Evolutionary conservation across 2,113 vertebrate species (phyloP).

Genomic region (Pyxicephalus adspersus): DNA sequence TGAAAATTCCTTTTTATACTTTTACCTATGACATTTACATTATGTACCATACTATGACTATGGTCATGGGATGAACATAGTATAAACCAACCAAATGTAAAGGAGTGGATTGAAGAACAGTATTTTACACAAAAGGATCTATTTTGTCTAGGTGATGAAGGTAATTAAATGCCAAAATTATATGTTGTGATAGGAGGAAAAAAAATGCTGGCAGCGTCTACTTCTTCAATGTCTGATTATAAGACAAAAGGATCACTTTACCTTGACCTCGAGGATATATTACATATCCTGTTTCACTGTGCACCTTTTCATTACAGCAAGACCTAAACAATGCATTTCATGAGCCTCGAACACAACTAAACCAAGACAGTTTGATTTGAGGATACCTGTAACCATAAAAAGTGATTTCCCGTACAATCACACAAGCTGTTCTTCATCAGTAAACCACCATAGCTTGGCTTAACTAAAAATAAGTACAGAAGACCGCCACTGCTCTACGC

Average conservation of each 20-base stretch:
- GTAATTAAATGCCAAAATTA: conserved; percentile 49
- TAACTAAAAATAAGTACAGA: background rate
- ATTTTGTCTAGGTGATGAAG: conserved; percentile 47
- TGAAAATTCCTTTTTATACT: no score
- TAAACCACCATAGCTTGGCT: background rate
- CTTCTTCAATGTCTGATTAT: conserved; percentile 36
- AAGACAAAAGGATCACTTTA: conserved; percentile 39
- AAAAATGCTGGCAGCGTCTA: conserved; percentile 22
- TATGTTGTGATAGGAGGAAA: conserved; percentile 23
- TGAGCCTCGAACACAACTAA: background rate
- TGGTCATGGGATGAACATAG: background rate
- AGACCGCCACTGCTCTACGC: no score
- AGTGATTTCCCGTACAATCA: background rate
- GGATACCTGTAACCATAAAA: background rate
- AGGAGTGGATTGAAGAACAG: background rate
- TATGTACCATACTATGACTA: background rate
- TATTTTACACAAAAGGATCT: background rate
- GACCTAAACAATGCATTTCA: conserved; percentile 37
- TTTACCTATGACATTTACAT: background rate
- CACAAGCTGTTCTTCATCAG: background rate
- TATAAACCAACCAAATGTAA: background rate
- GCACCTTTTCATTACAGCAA: conserved; percentile 13
- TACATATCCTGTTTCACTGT: conserved; percentile 32
- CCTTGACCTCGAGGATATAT: conserved; percentile 21
- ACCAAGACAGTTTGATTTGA: background rate